These are phyloP conservation scores for Austrofundulus limnaeus DNA, from an alignment of 2,113 vertebrate genomes.

Conservation along the genomic window DNA sequence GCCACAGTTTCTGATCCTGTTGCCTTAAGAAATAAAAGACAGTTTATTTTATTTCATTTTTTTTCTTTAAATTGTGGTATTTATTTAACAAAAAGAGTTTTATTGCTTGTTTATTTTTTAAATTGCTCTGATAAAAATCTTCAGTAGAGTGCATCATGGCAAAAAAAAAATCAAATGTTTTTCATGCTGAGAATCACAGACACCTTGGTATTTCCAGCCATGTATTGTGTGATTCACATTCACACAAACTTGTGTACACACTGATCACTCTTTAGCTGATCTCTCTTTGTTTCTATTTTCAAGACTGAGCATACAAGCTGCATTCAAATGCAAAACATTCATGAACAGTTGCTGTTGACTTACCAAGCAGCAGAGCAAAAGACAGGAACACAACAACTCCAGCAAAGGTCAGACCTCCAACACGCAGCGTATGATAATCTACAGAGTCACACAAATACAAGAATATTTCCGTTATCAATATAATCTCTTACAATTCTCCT, in stretches of 20 bases:
- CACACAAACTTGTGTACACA: background rate
- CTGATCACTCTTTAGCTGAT: background rate
- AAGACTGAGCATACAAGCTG: background rate
- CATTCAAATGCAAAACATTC: too few relatives aligned
- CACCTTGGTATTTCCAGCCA: slow-evolving; percentile 1
- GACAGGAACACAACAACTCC: slow-evolving; percentile 74
- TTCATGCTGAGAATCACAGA: background rate
- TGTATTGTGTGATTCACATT: background rate
- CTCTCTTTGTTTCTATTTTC: background rate
- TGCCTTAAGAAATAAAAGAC: slow-evolving; percentile 59
- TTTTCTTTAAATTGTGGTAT: background rate
- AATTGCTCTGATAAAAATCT: background rate
- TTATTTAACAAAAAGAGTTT: too few relatives aligned
- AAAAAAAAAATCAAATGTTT: too few relatives aligned
- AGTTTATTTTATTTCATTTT: background rate
- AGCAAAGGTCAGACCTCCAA: slow-evolving; percentile 73
- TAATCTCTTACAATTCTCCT: background rate
- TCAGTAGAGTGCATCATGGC: too few relatives aligned
- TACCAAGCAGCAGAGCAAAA: slow-evolving; percentile 74
- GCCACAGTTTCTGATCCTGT: slow-evolving; percentile 68
- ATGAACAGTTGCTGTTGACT: slow-evolving; percentile 25
- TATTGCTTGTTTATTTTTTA: slow-evolving; percentile 1
- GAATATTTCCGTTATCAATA: background rate
- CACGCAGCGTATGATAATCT: slow-evolving; percentile 78
- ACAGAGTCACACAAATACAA: slow-evolving; percentile 38